Conservation (phyloP, 2,113 vertebrate genomes). For the Petromus typicus region DNA sequence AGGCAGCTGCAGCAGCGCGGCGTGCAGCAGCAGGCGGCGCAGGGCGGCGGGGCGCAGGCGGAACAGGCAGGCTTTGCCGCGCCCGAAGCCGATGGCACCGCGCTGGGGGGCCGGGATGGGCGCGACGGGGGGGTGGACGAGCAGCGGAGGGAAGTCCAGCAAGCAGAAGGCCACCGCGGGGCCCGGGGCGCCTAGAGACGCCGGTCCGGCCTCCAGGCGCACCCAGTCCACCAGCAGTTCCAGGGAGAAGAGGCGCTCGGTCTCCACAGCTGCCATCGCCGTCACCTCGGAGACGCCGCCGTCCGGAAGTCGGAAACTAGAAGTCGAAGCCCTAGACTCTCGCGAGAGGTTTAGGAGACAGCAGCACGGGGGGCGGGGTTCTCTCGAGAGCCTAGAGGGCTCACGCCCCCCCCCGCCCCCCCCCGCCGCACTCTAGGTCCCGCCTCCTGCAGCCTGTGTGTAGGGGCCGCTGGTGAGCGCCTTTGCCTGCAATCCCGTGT, state of each 20-base stretch:
- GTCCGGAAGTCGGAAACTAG: neutral
- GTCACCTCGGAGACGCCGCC: neutral
- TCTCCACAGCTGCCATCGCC: neutral
- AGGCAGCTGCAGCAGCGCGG: conserved; percentile 21
- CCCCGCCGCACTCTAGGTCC: neutral
- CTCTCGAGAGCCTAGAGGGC: fast-evolving
- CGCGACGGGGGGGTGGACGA: conserved; percentile 84
- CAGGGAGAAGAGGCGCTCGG: conserved; percentile 88
- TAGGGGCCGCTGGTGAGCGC: too few relatives aligned
- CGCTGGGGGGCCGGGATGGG: neutral
- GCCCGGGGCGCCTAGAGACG: neutral
- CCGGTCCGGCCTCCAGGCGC: conserved; percentile 71
- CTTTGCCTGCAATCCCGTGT: neutral
- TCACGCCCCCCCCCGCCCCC: too few relatives aligned
- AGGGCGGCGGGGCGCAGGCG: conserved; percentile 69
- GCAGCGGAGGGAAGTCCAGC: conserved; percentile 92
- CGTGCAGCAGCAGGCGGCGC: conserved; percentile 82
- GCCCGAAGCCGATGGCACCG: conserved; percentile 74
- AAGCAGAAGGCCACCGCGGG: conserved; percentile 90
- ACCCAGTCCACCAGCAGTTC: conserved; percentile 91
- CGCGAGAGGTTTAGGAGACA: conserved; percentile 30
- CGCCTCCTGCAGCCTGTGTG: neutral
- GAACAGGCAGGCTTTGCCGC: conserved; percentile 94
- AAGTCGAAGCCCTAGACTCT: neutral
- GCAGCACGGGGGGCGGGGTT: fast-evolving